Base-by-base conservation (phyloP, 2,113 vertebrate genomes). In the Dinomys branickii region DNA sequence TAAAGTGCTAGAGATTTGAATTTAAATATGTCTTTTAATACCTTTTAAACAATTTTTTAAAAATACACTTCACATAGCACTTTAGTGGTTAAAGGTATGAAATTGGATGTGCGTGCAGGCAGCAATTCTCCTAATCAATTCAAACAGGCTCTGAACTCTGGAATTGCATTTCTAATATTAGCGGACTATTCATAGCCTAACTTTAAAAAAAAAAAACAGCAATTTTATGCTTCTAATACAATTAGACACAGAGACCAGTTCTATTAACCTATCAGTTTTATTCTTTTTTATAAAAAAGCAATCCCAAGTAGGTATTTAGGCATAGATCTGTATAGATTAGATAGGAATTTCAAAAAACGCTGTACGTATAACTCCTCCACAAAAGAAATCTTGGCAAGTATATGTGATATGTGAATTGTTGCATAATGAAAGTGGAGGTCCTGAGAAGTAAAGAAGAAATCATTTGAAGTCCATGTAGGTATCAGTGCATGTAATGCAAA, bases 251-350 rank as follows among this genome's bases (percentile, higher is more conserved):
- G 80, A 90, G 94, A n/a, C 0, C 0, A 87, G 38, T 87, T 52
- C 4, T 67, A 84, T 88, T 47, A 71, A 35, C 78, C 83, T 77
- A 75, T 75, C 96, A 83, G 61, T 77, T 94, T 93, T 84, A 91
- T 93, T 61, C 20, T 87, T 92, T 73, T 96, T 96, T 73, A 52
- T 95, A 94, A 71, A 94, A 96, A 96, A 96, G 20, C 82, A 92
- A 41, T 44, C 83, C 89, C 83, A 38, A 35, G 26, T 50, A 73
- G 47, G 38, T 26, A 56, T 83, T 82, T 88, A 78, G 95, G 81
- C 10, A 35, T 26, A 90, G 71, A 96, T 71, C 5, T 63, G 4
- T 81, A 56, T 77, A 95, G 56, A 80, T 92, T 61, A 94, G 41
- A 67, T 88, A 58, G 35, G 80, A 94, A 86, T 96, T 95, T 94